Evolutionary conservation across 2,888 invertebrate species (phyloP), one percentile per base, ranked within the genome.

Genomic region (Conistra vaccinii): DNA sequence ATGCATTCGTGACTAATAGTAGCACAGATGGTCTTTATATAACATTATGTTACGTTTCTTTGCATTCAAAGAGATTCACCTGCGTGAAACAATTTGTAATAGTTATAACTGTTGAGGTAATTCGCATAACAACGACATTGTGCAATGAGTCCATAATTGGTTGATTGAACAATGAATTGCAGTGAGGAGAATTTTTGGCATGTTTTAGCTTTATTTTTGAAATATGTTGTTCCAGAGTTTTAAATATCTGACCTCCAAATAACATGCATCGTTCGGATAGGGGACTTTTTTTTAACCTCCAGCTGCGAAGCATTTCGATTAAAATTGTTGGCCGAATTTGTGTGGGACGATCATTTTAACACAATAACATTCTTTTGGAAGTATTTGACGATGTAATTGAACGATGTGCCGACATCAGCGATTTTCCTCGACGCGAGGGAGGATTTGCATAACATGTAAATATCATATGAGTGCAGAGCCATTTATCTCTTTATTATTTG

Each of bases 1-100:
- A 91, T 94, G 94, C 92, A 92, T 91, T 91, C 90, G 90, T 92
- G 93, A 93, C 91, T 91, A 92, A 91, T 91, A 89, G 88, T 87
- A 85, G 88, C 90, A 82, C 94, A 93, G 93, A 93, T 94, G 94
- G 91, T 90, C 90, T 85, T 89, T 90, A 89, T 90, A 87, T 90
- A 91, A 90, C 88, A 72, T 84, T 69, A 85, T 85, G 85, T 89
- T 85, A 86, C 84, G 87, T 83, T 87, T 87, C 83, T 85, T 88
- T 85, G 81, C 86, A 83, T 85, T 84, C 75, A 83, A 82, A 85
- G 78, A 89, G 83, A 90, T 87, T 85, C 88, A 89, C 89, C 83
- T 89, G 87, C 82, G 83, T 80, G 73, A 83, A 85, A 85, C 78
- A 53, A 81, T 80, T 85, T 83, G 70, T 80, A 80, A 75, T 76